Evolutionary conservation across 2,797 vertebrate species (phyloP).

Genomic region (Sebastes melanostomus): DNA sequence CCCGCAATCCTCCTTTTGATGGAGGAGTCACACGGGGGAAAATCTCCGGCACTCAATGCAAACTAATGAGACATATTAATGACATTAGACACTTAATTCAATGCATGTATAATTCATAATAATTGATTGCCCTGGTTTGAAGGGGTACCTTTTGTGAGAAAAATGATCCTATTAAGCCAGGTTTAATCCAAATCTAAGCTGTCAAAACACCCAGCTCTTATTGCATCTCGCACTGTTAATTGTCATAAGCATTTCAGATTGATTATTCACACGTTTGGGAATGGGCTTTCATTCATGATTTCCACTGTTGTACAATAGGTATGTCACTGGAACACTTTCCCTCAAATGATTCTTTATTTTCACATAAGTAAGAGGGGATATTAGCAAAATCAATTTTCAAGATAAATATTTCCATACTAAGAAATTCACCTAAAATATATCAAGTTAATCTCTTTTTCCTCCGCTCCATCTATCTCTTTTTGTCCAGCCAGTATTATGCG

Average conservation of each 20-base stretch:
- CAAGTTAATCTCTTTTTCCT: constrained; percentile 46
- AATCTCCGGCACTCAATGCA: constrained; percentile 85
- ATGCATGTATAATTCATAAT: constrained; percentile 99
- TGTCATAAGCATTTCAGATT: constrained; percentile 96
- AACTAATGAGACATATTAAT: constrained; percentile 99
- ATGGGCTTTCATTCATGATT: constrained; percentile 92
- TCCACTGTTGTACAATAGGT: constrained; percentile 80
- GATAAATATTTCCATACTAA: constrained; percentile 71
- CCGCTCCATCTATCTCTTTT: constrained; percentile 7
- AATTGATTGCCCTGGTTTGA: constrained; percentile 94
- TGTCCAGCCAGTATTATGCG: not conserved
- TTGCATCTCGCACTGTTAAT: constrained; percentile 89
- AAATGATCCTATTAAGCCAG: constrained; percentile 95
- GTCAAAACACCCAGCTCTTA: constrained; percentile 92
- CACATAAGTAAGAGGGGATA: constrained; percentile 83
- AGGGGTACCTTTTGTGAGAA: constrained; percentile 94
- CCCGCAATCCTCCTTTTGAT: constrained; percentile 47
- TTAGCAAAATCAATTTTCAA: constrained; percentile 74
- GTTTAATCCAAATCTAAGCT: constrained; percentile 97
- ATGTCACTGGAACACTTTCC: constrained; percentile 83
- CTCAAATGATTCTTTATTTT: constrained; percentile 84
- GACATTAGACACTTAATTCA: constrained; percentile 93
- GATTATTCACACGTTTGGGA: constrained; percentile 90
- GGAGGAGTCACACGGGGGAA: constrained; percentile 65
- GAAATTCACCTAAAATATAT: constrained; percentile 67